Evolutionary conservation across 2,888 invertebrate genomes (phyloP), one percentile per base, ranked within the genome.

Genomic region (Gerris lacustris): DNA sequence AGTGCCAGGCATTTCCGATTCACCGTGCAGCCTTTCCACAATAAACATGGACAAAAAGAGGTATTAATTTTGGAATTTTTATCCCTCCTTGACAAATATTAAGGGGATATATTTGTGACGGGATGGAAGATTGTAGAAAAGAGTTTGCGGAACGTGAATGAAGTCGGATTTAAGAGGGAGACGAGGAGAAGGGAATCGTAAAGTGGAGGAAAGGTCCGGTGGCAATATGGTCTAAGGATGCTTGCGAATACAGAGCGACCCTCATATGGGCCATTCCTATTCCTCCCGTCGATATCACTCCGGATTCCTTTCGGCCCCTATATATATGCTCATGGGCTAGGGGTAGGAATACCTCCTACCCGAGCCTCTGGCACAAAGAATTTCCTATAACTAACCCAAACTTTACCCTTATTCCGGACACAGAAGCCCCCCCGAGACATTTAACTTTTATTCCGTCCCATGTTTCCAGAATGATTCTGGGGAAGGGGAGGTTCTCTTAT

Each of bases 81-180:
- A 55, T 55, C 11, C 15, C 15, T 55, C 55, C 55, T 55, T 55
- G 55, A 11, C 9, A 55, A 55, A 15, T 55, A 55, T 9, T 11
- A 15, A 55, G 55, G 55, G 15, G 15, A 55, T 55, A 55, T 31
- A 31, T 31, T 31, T 31, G 31, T 31, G 31, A 31, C 31, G 31
- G 31, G 31, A 31, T 31, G 31, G 31, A 31, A 31, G 31, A 31
- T 31, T 31, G 31, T 31, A 31, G 31, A 4, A 15, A 55, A 55
- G 55, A 55, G 55, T 55, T 55, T 55, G 55, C 55, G 55, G 55
- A 55, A 55, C 55, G 55, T 55, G 55, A 55, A 55, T 55, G 55
- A 55, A 55, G 55, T 55, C 55, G 55, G 55, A 55, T 55, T 55
- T 55, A 55, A 55, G 55, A 55, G 15, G 9, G 11, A 15, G 9